A percentile compares a stretch with the other conserved stretches of the same genome.
Conservation (phyloP, 1,140 invertebrate species). For the Triops longicaudatus region DNA sequence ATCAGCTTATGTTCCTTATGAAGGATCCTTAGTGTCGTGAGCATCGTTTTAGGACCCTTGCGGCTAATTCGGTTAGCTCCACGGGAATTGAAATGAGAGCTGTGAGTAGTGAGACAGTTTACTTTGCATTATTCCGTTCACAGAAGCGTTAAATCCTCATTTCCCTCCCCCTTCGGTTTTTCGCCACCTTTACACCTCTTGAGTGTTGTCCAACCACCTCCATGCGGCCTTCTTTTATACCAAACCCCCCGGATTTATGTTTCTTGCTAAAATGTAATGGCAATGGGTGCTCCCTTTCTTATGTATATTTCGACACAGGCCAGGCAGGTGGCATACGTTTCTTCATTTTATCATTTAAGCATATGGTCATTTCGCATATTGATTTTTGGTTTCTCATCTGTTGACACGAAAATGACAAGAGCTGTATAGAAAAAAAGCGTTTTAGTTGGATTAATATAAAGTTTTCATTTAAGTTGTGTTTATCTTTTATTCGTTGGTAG, state of each 20-base stretch:
- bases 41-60: neutral
- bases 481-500: neutral
- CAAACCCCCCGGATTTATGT: too few relatives aligned
- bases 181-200: neutral
- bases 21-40: neutral
- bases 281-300: too few relatives aligned
- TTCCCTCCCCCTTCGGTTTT: neutral
- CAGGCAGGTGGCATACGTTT: neutral
- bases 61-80: neutral
- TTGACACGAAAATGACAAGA: neutral
- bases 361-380: neutral
- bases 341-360: neutral
- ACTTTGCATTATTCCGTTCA: slow-evolving; percentile 4
- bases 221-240: neutral
- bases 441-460: slow-evolving; percentile 13
- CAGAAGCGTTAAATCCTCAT: neutral
- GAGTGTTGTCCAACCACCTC: neutral
- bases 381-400: neutral
- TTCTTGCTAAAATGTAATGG: too few relatives aligned
- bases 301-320: too few relatives aligned
- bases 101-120: slow-evolving; percentile 6
- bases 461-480: slow-evolving; percentile 5
- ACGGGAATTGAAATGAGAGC: neutral
- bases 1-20: neutral
- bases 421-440: neutral